A percentile compares a stretch with the other conserved stretches of the same genome.
phyloP scores from a whole-genome alignment of 2,888 invertebrate species.

The Aphidius colemani region DNA sequence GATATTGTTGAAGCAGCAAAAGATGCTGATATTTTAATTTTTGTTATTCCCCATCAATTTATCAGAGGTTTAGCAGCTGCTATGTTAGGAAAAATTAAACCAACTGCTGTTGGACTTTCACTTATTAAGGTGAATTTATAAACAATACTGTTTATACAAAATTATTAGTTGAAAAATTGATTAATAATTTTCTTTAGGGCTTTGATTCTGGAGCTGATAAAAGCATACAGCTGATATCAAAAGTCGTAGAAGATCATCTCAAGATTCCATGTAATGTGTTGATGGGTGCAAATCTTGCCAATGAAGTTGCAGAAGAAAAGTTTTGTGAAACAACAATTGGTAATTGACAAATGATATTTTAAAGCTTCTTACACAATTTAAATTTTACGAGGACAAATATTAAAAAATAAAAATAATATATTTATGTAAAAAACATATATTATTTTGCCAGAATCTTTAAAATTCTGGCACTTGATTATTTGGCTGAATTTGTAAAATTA shows the following conservation, averaged over 20 bases:
- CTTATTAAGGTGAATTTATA: constrained; percentile 66
- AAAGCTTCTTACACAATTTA: not conserved
- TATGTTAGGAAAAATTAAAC: constrained; percentile 66
- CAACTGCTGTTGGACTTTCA: constrained; percentile 67
- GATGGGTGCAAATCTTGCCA: constrained; percentile 75
- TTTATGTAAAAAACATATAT: not conserved
- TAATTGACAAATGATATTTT: constrained; percentile 32
- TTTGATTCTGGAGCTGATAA: constrained; percentile 62
- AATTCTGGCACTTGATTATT: not conserved
- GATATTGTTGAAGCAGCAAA: constrained; percentile 67
- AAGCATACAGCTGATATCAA: constrained; percentile 67
- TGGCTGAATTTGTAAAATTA: constrained; percentile 5
- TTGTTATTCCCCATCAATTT: constrained; percentile 74
- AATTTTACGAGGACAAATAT: not conserved
- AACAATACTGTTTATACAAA: not conserved
- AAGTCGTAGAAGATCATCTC: constrained; percentile 65
- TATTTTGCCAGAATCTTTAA: not conserved
- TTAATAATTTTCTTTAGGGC: constrained; percentile 57
- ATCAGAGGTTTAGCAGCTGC: constrained; percentile 64
- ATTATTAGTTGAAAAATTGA: constrained; percentile 7
- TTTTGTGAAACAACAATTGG: constrained; percentile 74
- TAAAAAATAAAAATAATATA: no score
- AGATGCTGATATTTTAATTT: constrained; percentile 70
- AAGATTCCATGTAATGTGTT: constrained; percentile 68
- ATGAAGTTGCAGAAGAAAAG: constrained; percentile 70